Percentiles rank a stretch among this genome's conserved stretches.
Conservation (phyloP, 37 sponge, comb jelly and placozoan species). For the Crambe crambe region DNA sequence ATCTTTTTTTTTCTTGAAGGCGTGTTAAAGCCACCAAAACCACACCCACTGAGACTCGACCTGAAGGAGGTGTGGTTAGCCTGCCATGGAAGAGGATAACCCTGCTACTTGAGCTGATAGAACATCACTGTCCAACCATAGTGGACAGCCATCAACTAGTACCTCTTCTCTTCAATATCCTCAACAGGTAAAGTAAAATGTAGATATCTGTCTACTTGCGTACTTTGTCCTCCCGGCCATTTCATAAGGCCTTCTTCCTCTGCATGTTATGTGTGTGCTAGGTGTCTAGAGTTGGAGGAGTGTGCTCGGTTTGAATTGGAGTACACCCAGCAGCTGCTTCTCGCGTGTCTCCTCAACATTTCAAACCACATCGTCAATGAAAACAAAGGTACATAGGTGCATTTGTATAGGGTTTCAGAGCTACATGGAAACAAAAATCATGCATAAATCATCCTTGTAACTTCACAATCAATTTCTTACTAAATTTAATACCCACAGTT, state of each 20-base stretch:
- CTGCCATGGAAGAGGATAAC: constrained; percentile 53
- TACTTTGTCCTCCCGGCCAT: too few relatives aligned
- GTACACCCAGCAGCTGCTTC: constrained; percentile 70
- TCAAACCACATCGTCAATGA: constrained; percentile 23
- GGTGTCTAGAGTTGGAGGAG: constrained; percentile 50
- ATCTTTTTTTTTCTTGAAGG: neutral
- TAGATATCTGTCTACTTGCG: neutral
- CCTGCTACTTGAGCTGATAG: constrained; percentile 60
- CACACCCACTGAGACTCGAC: neutral
- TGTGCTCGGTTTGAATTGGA: constrained; percentile 18
- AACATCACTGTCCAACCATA: constrained; percentile 12
- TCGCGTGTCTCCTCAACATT: constrained; percentile 34
- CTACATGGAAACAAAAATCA: too few relatives aligned
- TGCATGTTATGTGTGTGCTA: too few relatives aligned
- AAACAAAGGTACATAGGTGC: too few relatives aligned
- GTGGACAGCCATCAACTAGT: constrained; percentile 45
- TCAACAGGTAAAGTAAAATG: constrained; percentile 27
- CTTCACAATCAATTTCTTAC: too few relatives aligned
- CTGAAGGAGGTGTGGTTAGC: constrained; percentile 6
- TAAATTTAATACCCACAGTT: too few relatives aligned
- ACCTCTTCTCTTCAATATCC: constrained; percentile 53
- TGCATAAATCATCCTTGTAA: too few relatives aligned
- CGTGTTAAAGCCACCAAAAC: neutral
- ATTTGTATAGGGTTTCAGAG: too few relatives aligned
- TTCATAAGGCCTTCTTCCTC: too few relatives aligned